These are phyloP conservation scores for Patella depressa DNA, from an alignment of 2,888 invertebrate species.

Conservation along the genomic window DNA sequence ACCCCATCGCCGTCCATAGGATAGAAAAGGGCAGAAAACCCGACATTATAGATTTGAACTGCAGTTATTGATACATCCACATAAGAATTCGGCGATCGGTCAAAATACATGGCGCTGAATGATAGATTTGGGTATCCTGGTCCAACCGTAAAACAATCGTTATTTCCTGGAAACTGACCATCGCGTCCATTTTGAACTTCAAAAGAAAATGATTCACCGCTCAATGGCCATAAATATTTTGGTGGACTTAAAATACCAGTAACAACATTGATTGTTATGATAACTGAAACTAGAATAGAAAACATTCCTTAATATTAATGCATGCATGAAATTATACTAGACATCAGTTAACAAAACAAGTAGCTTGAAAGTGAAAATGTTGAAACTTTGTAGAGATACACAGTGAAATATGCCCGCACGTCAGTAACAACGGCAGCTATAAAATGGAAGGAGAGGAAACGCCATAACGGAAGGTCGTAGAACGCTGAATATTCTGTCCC, in stretches of 20 bases:
- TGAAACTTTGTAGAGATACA: too few relatives aligned
- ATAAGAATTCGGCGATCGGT: background rate
- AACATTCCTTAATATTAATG: too few relatives aligned
- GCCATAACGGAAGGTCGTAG: too few relatives aligned
- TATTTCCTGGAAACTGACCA: background rate
- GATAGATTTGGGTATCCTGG: background rate
- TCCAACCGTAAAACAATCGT: background rate
- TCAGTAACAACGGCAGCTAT: too few relatives aligned
- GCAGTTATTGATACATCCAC: background rate
- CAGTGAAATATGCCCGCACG: too few relatives aligned
- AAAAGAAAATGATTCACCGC: background rate
- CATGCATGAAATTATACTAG: too few relatives aligned
- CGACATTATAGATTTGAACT: background rate
- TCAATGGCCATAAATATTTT: conserved; percentile 1
- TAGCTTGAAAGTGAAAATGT: too few relatives aligned
- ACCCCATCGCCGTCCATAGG: background rate
- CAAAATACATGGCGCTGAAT: background rate
- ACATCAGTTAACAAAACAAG: too few relatives aligned
- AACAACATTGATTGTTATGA: too few relatives aligned
- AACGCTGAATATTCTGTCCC: too few relatives aligned
- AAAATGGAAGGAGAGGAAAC: too few relatives aligned
- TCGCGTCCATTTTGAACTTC: background rate
- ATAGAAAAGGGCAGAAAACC: background rate
- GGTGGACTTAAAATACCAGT: background rate
- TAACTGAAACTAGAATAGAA: too few relatives aligned